Percentiles rank a stretch among this genome's conserved stretches.
These are phyloP conservation scores for Frankliniella intonsa DNA, from an alignment of 2,888 invertebrate species.

Conservation along the genomic window DNA sequence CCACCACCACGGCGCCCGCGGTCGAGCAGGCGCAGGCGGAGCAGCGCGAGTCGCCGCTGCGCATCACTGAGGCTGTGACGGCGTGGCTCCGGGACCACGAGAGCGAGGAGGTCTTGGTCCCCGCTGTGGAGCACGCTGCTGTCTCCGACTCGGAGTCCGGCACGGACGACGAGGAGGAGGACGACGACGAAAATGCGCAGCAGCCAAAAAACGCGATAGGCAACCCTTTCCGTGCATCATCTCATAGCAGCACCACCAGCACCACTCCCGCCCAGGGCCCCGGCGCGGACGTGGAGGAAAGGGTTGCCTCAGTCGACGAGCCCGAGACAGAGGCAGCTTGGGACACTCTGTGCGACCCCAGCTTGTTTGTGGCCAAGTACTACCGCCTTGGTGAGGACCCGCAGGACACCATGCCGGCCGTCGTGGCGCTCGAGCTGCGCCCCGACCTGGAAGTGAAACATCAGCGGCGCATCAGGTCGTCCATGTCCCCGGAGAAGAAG, in stretches of 20 bases:
- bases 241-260: constrained; percentile 37
- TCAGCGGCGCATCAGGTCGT: background rate
- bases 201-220: constrained; percentile 45
- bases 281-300: constrained; percentile 20
- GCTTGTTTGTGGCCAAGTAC: constrained; percentile 18
- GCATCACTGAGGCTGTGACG: constrained; percentile 19
- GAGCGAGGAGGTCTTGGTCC: background rate
- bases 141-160: background rate
- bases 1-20: background rate
- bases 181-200: constrained; percentile 40
- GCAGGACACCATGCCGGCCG: background rate
- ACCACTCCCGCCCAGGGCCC: background rate
- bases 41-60: constrained; percentile 6
- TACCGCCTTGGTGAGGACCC: background rate
- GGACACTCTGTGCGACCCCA: constrained; percentile 15
- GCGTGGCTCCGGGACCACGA: constrained; percentile 14
- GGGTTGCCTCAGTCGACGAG: constrained; percentile 5
- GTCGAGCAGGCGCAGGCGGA: background rate
- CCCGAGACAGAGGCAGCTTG: background rate
- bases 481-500: too few relatives aligned
- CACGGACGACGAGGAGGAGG: constrained; percentile 33
- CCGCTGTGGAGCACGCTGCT: background rate
- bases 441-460: background rate
- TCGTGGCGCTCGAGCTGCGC: constrained; percentile 18
- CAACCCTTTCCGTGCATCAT: constrained; percentile 42